Conservation (phyloP, 2,888 invertebrate species). For the Ariolimax columbianus region DNA sequence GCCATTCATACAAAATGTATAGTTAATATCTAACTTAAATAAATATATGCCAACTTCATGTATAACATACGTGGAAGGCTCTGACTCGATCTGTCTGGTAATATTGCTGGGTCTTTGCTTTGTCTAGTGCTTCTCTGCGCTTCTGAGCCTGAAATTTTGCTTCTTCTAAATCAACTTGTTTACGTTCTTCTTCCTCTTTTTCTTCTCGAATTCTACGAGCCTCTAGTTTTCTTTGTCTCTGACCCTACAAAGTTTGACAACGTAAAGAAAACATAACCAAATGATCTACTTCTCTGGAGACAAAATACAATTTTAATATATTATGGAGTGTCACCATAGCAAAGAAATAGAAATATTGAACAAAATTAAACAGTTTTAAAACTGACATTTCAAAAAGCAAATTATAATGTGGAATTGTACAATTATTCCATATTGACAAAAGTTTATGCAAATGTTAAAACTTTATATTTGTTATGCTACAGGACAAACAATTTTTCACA, state of each 20-base stretch:
- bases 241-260: slow-evolving; percentile 68
- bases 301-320: too few species aligned
- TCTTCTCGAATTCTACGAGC: slow-evolving; percentile 75
- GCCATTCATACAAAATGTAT: neutral
- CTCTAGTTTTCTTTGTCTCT: slow-evolving; percentile 77
- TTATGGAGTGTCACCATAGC: too few species aligned
- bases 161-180: slow-evolving; percentile 76
- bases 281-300: neutral
- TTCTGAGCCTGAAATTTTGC: slow-evolving; percentile 77
- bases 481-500: too few species aligned
- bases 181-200: slow-evolving; percentile 77
- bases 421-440: too few species aligned
- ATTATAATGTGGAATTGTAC: too few species aligned
- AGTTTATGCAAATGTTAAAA: too few species aligned
- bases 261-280: neutral
- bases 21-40: neutral
- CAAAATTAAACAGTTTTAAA: too few species aligned
- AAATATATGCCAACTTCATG: neutral
- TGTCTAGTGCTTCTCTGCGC: slow-evolving; percentile 77
- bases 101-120: slow-evolving; percentile 78
- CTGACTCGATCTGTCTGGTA: slow-evolving; percentile 79
- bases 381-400: too few species aligned
- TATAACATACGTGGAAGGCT: slow-evolving; percentile 76
- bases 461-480: too few species aligned
- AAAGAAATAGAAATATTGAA: too few species aligned